Evolutionary conservation across 1,140 invertebrate species (phyloP), one percentile per base, ranked within the genome.

Genomic region (Akabosia matsudoensis): DNA sequence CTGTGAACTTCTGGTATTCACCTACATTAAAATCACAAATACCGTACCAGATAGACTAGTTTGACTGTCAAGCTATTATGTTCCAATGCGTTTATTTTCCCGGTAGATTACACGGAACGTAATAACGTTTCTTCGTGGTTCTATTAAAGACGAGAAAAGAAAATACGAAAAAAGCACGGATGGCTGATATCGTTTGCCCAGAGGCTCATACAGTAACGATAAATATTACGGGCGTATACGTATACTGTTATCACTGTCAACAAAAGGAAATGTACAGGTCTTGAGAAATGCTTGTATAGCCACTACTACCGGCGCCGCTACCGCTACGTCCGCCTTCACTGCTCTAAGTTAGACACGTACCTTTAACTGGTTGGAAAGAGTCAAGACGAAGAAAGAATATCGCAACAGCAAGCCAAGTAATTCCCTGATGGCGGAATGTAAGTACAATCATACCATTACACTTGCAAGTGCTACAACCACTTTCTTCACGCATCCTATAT

Each of bases 41-140:
- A 45, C 37, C 37, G 18, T 18, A 45, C 37, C 37, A 45, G 7
- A 18, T 18, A n/a, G n/a, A n/a, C n/a, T n/a, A n/a, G n/a, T n/a
- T n/a, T 45, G 14, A 24, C 54, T 61, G 54, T 61, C 14, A 61
- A 61, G 54, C 54, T 61, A 61, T 61, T 61, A 61, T n/a, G 54
- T 61, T 61, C 54, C 54, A 61, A 61, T 61, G 24, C 54, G 54
- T 61, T 61, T 61, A 61, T 61, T 61, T 61, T 61, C 54, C 54
- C 54, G 54, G 54, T 61, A 61, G 54, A 61, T 61, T 61, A 61
- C 54, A 61, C 14, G 54, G 24, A 61, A 61, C 13, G 54, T 61
- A 61, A 61, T 61, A 61, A 61, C 14, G 54, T 24, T 45, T 7
- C 7, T 18, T 45, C 18, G 37, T 45, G 37, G 18, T 45, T n/a